Evolutionary conservation across 2,113 vertebrate species (phyloP), one percentile per base, ranked within the genome.

Genomic region (Rhombomys opimus): DNA sequence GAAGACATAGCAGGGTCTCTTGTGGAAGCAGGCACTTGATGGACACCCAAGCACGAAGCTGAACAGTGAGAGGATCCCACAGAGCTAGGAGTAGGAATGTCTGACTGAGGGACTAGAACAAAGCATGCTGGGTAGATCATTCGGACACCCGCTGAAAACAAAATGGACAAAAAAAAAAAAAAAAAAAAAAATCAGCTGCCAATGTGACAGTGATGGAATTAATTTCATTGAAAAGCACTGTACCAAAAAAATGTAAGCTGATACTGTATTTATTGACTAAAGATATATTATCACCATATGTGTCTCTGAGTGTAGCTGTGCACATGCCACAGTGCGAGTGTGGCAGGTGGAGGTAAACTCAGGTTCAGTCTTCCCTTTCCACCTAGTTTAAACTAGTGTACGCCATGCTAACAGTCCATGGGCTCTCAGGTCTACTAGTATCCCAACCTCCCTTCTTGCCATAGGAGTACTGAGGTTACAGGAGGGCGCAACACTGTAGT

Each of bases 81-180:
- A 93, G 99, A 98, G 97, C 98, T 99, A 97, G 99, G 98, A 92
- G 98, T 97, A 77, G 99, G 99, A 98, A 99, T 99, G 98, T 99
- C 99, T 96, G 99, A 99, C 98, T 99, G 99, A 97, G 99, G 99
- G 89, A 99, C 99, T 96, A 99, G 98, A 96, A 99, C 99, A 95
- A 99, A 99, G 98, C 99, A 99, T 4, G 99, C 99, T 50, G 99
- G 99, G 97, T 99, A 99, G 76, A 99, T 99, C 99, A 99, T 99
- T 96, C 99, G 98, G 89, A 99, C 99, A 23, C 99, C 99, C 97
- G 99, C 99, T 99, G 95, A n/a, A 52, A 90, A 90, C 18, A 81
- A 65, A 68, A 68, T 12, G 23, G 1, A 96, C 17, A 46, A 80
- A 23, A 41, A 89, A 94, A 94, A 4, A 72, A 25, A 27, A 80